Conservation (phyloP, 2,113 vertebrate genomes). For the Brienomyrus brachyistius region DNA sequence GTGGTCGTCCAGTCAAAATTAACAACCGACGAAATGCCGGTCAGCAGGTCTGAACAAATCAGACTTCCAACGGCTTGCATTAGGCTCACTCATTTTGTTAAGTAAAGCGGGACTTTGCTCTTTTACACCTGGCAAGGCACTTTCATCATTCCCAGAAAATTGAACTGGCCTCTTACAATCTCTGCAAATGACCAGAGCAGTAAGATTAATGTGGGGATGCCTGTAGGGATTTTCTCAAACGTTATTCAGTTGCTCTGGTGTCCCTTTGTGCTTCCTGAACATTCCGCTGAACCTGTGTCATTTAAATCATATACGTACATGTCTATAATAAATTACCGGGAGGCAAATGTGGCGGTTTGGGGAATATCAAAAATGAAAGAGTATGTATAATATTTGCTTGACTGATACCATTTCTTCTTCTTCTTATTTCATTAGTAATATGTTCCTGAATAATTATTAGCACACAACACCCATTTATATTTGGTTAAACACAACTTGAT, state of each 20-base stretch:
- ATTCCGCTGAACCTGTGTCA: background rate
- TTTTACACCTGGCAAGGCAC: background rate
- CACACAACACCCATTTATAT: background rate
- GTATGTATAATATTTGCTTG: background rate
- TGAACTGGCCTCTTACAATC: background rate
- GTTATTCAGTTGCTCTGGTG: background rate
- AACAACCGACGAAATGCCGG: background rate
- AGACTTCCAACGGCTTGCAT: background rate
- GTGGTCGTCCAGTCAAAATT: background rate
- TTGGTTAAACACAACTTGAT: background rate
- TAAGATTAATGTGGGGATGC: background rate
- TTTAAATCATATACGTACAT: background rate
- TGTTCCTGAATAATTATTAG: background rate
- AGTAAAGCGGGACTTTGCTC: background rate
- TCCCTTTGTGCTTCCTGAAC: background rate
- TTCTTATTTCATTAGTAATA: background rate
- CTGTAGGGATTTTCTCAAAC: background rate
- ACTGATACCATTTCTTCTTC: background rate
- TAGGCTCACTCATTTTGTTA: background rate
- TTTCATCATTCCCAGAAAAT: constrained; percentile 1
- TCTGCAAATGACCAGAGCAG: constrained; percentile 11
- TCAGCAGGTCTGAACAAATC: background rate
- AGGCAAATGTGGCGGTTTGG: background rate
- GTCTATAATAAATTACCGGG: background rate
- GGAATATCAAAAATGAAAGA: background rate